Evolutionary conservation across 2,113 vertebrate genomes (phyloP), one percentile per base, ranked within the genome.

Genomic region (Nesogale talazaci): DNA sequence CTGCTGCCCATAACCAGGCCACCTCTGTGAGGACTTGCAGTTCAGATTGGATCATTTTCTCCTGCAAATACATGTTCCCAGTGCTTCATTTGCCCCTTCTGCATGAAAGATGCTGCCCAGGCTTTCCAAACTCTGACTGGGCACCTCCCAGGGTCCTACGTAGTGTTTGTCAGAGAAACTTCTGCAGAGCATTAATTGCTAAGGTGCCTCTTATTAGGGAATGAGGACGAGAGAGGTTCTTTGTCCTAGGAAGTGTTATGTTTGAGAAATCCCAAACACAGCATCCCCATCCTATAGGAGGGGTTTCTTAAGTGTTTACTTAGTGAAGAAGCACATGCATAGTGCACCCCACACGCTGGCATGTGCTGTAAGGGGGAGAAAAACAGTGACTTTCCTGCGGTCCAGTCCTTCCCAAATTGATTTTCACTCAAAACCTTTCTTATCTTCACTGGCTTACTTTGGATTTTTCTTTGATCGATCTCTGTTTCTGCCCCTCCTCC

Each of bases 11-110:
- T 83, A 34, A 52, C 86, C 25, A 59, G 15, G 72, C 72, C 81
- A 42, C 16, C n/a, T 38, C 82, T 40, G 23, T 72, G 0, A 52
- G 65, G 61, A 56, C 90, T 76, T 74, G 46, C 16, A n/a, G n/a
- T 23, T 72, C 81, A 29, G 11, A 19, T 81, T 83, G 82, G 59
- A 82, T 74, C 16, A 14, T 78, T 93, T 94, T 75, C 80, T 84
- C 65, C 15, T 40, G 1, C 14, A 65, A 89, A 59, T 36, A 6
- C 63, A 36, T 77, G 72, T 88, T 84, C 46, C 70, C 63, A 31
- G 69, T 91, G 29, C 20, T 94, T 86, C 78, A 76, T 23, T 36
- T 46, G 20, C 81, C 7, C 10, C 65, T 94, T 0, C n/a, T 65
- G 0, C 31, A 38, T 34, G 69, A 59, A 79, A 83, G n/a, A 31